Evolutionary conservation across 2,113 vertebrate genomes (phyloP), one percentile per base, ranked within the genome.

Genomic region (Notiomystis cincta): DNA sequence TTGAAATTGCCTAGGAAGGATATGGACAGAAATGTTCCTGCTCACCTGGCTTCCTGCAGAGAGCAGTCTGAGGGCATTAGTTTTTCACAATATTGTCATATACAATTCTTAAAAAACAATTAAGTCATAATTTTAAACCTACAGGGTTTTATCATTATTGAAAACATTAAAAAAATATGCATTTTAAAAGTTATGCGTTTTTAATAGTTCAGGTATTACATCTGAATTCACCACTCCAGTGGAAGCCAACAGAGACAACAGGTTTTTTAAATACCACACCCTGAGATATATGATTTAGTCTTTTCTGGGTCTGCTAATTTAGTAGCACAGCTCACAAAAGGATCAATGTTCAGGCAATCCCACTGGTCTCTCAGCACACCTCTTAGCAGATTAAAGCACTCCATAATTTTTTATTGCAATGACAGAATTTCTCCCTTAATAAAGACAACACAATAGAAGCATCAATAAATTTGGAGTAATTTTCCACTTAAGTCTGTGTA

Each of bases 341-440:
- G 86, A 90, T 92, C 67, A 56, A 80, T 90, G 88, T 50, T 88
- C 79, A 80, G 58, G 44, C 54, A 89, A 54, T 90, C 64, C 64
- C 76, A 58, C 60, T 75, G 80, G 64, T 70, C 66, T 66, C 54
- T 83, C 60, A 47, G 47, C 50, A 65, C 40, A 76, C 15, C 45
- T 92, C 47, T 90, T 81, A 87, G 64, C 80, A 89, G 42, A 92
- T 92, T 83, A 96, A 92, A 96, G 51, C 38, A 87, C 60, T 89
- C 47, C 30, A 47, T 89, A 90, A 44, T 75, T 92, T 92, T 90
- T 83, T 89, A 58, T 53, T 71, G 57, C 51, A 93, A 45, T 48
- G 92, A 81, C 51, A 93, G 82, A 81, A 71, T 71, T 51, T 75
- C 33, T 48, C 40, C 72, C 88, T 90, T 89, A 89, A 86, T 65